Evolutionary conservation across 2,888 invertebrate species (phyloP), one percentile per base, ranked within the genome.

Genomic region (Acheta domesticus): DNA sequence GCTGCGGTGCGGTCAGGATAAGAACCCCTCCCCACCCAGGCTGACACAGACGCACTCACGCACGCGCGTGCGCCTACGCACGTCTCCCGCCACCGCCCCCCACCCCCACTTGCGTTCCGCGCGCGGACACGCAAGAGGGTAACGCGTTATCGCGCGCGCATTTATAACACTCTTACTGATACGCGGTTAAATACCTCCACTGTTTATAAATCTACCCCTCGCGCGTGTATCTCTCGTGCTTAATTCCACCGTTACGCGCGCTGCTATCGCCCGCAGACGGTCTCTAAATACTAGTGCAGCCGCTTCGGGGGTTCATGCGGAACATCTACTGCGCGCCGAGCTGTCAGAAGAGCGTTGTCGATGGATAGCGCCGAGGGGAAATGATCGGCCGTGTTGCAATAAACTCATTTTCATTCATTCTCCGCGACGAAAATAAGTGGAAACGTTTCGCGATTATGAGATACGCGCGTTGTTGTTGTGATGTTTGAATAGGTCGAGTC

Each of bases 111-210:
- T 5, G 36, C 5, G 36, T 36, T 36, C 36, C 62, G n/a, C 62
- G n/a, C 62, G 12, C 62, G 62, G 62, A 62, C 16, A 19, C 62
- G 62, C 62, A 62, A 62, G 62, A n/a, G 62, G 11, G 62, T 19
- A 62, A 62, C 11, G 62, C 62, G 62, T 62, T 62, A 62, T 62
- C 62, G 12, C n/a, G 62, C 62, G n/a, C 62, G 14, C 62, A 5
- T 62, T 62, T 62, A 62, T 62, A 62, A 62, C 62, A 62, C 62
- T 62, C n/a, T 14, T 62, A 62, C 62, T 62, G 62, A 62, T 62
- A 62, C 62, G 62, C 62, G n/a, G 11, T n/a, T 62, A 62, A 62
- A 62, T 62, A 11, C 62, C 62, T 19, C 16, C n/a, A n/a, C 62
- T 62, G 62, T 62, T 62, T 62, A 62, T 62, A 62, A 62, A 62